Evolutionary conservation across 1,140 invertebrate genomes (phyloP).

Genomic region (Zaprionus inermis): DNA sequence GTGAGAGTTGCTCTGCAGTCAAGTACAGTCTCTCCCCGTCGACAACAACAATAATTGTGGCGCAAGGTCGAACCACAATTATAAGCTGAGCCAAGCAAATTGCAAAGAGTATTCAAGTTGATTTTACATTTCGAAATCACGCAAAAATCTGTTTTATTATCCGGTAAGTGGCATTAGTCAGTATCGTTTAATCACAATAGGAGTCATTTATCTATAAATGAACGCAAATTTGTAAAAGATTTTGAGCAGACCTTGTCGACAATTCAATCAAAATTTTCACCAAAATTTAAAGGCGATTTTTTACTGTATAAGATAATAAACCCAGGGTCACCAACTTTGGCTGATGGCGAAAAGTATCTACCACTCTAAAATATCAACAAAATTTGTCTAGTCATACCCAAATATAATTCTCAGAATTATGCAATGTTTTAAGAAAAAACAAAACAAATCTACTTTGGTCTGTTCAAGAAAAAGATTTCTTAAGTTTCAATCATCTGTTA

Average conservation of each 20-base stretch:
- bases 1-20: slow-evolving; percentile 57
- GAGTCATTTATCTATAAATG: too few relatives aligned
- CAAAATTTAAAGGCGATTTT: not conserved
- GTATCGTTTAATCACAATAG: slow-evolving; percentile 52
- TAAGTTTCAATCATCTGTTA: slow-evolving; percentile 18
- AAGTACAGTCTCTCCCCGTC: slow-evolving; percentile 1
- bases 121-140: slow-evolving; percentile 61
- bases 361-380: slow-evolving; percentile 1
- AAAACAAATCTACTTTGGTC: not conserved
- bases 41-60: slow-evolving; percentile 41
- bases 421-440: slow-evolving; percentile 43
- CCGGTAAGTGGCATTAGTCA: slow-evolving; percentile 54
- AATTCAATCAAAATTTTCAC: not conserved
- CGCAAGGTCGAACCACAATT: slow-evolving; percentile 71
- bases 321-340: slow-evolving; percentile 7
- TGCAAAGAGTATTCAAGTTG: slow-evolving; percentile 25
- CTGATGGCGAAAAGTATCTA: slow-evolving; percentile 1
- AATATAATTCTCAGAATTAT: slow-evolving; percentile 53
- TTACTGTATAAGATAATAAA: not conserved
- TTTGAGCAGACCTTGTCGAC: not conserved
- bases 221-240: too few relatives aligned
- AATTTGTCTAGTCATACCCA: slow-evolving; percentile 42
- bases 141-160: slow-evolving; percentile 59
- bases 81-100: slow-evolving; percentile 59
- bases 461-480: slow-evolving; percentile 44